Evolutionary conservation across 2,797 vertebrate genomes (phyloP), one percentile per base, ranked within the genome.

Genomic region (Sebastiscus albofasciatus): DNA sequence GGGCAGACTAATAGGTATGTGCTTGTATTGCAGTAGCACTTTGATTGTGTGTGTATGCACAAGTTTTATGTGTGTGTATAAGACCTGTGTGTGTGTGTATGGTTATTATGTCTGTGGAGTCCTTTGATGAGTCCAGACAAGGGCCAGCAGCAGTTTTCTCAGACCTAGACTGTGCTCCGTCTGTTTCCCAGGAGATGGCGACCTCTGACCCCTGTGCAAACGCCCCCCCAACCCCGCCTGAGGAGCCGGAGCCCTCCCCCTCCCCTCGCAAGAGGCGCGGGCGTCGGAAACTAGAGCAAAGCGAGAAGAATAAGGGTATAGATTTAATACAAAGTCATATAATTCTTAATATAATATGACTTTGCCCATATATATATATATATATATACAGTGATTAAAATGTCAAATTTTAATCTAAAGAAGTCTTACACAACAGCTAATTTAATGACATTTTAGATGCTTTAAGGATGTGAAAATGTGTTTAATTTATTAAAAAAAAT

Each of bases 231-330:
- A 96, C 93, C 78, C 93, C 92, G 39, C 94, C 94, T 4, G 95
- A 95, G 92, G 94, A 95, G 55, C 88, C 90, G 1, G 91, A 94
- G 87, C 91, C 94, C 34, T 93, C 92, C 73, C 93, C 94, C 46
- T 93, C 91, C 74, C 91, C 92, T 56, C 94, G 94, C 84, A 96
- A 95, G 90, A 96, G 93, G 86, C 93, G 93, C 5, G 93, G 95
- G 66, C 90, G 94, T 39, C 92, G 94, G 89, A 96, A 95, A 95
- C 87, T 93, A 20, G 88, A 92, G 72, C 94, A 91, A 60, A 89
- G 83, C 0, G 92, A 95, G 77, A 94, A 75, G 80, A 94, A 94
- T 91, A 92, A 95, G 91, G 90, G 91, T 93, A 93, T 66, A 79
- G 29, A 67, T 82, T 66, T 46, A 67, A 78, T 60, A 12, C 68